phyloP scores from a whole-genome alignment of 2,797 vertebrate species.

The Cryptoprocta ferox region DNA sequence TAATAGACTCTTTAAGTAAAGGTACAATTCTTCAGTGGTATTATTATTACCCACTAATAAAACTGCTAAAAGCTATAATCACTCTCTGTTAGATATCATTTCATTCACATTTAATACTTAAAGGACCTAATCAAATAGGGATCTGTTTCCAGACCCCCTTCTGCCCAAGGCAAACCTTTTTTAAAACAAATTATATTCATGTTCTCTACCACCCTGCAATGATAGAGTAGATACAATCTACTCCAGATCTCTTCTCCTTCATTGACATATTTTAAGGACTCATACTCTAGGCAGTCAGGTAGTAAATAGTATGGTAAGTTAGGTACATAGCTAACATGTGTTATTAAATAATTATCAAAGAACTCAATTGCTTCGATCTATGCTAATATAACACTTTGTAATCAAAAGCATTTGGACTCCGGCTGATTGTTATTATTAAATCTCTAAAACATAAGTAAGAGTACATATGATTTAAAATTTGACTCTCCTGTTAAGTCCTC shows the following conservation, averaged over 20 bases:
- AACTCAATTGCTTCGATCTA: not conserved
- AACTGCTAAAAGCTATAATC: not conserved
- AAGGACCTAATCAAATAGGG: not conserved
- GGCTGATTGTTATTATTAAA: not conserved
- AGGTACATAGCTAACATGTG: not conserved
- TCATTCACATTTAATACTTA: slow-evolving; percentile 29
- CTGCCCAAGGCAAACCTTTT: not conserved
- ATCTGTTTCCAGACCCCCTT: not conserved
- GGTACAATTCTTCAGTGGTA: not conserved
- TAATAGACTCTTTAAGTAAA: not conserved
- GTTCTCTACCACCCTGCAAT: not conserved
- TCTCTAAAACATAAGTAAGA: not conserved
- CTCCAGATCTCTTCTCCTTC: not conserved
- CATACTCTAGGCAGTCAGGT: not conserved
- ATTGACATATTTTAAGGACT: not conserved
- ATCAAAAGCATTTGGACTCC: not conserved
- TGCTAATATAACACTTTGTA: not conserved
- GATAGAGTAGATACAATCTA: not conserved
- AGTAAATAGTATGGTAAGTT: not conserved
- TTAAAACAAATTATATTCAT: not conserved
- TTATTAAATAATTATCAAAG: not conserved
- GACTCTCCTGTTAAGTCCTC: not conserved
- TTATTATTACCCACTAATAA: not conserved
- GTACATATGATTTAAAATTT: not conserved
- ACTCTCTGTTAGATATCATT: not conserved